Evolutionary conservation across 2,797 vertebrate genomes (phyloP).

Genomic region (Rhinoraja longicauda): DNA sequence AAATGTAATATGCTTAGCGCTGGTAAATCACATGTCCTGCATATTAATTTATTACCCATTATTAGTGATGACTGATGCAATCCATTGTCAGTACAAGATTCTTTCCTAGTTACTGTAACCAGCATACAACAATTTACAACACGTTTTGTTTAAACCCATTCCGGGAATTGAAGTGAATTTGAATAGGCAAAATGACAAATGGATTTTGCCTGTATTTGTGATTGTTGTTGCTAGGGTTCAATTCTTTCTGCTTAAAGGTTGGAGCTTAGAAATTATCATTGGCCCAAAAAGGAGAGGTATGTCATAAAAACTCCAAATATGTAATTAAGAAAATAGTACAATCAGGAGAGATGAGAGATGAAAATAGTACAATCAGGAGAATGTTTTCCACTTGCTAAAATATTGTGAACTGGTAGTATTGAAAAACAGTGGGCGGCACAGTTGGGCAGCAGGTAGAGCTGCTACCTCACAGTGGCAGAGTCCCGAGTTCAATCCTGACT

Average conservation of each 20-base stretch:
- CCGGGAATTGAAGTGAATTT: background rate
- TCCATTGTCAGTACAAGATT: background rate
- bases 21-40: background rate
- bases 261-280: background rate
- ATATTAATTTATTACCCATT: background rate
- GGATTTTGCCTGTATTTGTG: background rate
- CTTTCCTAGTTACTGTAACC: background rate
- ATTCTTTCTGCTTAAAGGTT: background rate
- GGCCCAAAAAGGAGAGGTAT: background rate
- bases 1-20: background rate
- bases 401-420: background rate
- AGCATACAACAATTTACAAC: background rate
- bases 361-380: too few relatives aligned
- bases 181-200: background rate
- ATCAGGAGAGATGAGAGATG: background rate
- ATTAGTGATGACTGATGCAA: constrained; percentile 1
- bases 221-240: background rate
- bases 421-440: too few relatives aligned
- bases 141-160: background rate
- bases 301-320: background rate
- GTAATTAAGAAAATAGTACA: background rate
- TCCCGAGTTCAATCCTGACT: too few relatives aligned
- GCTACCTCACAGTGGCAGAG: too few relatives aligned
- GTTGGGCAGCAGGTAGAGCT: too few relatives aligned
- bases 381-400: background rate